A percentile compares a stretch with the other conserved stretches of the same genome.
Evolutionary conservation across 1,140 invertebrate genomes (phyloP).

Genomic region (Caenorhabditis remanei): DNA sequence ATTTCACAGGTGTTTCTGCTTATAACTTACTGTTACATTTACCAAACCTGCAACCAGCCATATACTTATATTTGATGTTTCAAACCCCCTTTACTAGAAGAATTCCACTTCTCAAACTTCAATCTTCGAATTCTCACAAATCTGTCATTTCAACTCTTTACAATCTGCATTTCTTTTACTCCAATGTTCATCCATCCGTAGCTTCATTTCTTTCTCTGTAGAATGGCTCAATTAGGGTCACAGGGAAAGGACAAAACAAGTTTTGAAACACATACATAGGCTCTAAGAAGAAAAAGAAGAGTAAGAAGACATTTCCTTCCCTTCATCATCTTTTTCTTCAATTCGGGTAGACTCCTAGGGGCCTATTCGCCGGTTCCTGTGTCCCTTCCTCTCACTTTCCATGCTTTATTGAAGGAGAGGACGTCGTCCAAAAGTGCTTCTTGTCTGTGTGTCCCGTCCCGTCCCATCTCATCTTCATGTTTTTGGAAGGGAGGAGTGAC

Average conservation of each 20-base stretch:
- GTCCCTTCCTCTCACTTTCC: slow-evolving; percentile 2
- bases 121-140: not conserved
- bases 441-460: slow-evolving; percentile 8
- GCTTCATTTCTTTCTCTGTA: slow-evolving; percentile 11
- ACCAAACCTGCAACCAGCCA: too few species aligned
- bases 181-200: too few species aligned
- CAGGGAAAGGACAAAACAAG: slow-evolving; percentile 38
- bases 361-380: slow-evolving; percentile 43
- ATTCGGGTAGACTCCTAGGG: slow-evolving; percentile 46
- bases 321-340: slow-evolving; percentile 56
- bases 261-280: slow-evolving; percentile 29
- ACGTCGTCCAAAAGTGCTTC: slow-evolving; percentile 50
- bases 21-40: too few species aligned
- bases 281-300: slow-evolving; percentile 16
- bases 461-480: slow-evolving; percentile 6
- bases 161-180: not conserved
- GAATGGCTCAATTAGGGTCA: slow-evolving; percentile 55
- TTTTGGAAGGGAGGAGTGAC: not conserved
- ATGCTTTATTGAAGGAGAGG: slow-evolving; percentile 43
- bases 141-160: not conserved
- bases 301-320: slow-evolving; percentile 49
- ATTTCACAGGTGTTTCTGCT: too few species aligned
- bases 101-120: too few species aligned
- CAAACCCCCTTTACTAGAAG: too few species aligned
- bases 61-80: too few species aligned